Percentiles rank a stretch among this genome's conserved stretches.
These are phyloP conservation scores for Nematolebias whitei DNA, from an alignment of 2,113 vertebrate species.

Conservation along the genomic window DNA sequence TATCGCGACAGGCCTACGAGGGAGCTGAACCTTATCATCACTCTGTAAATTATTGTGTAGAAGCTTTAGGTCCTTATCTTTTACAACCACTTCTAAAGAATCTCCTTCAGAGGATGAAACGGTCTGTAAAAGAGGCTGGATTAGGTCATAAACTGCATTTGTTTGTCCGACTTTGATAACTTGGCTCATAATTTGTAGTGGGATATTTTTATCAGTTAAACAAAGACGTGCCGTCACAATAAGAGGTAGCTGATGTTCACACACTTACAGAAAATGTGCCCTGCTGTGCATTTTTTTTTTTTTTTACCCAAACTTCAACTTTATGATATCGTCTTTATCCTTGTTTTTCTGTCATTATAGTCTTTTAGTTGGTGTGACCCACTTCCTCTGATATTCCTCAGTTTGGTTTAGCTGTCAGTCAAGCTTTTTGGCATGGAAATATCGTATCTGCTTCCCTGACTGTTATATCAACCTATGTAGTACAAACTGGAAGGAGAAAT, in stretches of 20 bases:
- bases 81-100: conserved; percentile 67
- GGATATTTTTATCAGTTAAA: conserved; percentile 56
- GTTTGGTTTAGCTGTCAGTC: conserved; percentile 48
- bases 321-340: not conserved
- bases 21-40: conserved; percentile 43
- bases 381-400: conserved; percentile 4
- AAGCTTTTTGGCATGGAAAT: conserved; percentile 45
- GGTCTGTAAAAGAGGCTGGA: conserved; percentile 67
- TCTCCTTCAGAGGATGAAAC: conserved; percentile 55
- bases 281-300: too few relatives aligned
- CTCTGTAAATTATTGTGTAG: too few relatives aligned
- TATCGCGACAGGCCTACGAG: too few relatives aligned
- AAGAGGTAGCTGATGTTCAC: conserved; percentile 6
- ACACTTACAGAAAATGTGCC: not conserved
- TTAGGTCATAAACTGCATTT: conserved; percentile 65
- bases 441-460: conserved; percentile 28
- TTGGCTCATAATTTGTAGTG: conserved; percentile 37
- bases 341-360: not conserved
- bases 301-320: too few relatives aligned
- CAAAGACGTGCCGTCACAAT: conserved; percentile 48
- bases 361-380: not conserved
- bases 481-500: conserved; percentile 43
- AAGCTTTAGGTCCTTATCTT: too few relatives aligned
- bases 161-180: conserved; percentile 69
- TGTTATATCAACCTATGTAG: conserved; percentile 40